These are phyloP conservation scores for Nomada hirtipes DNA, from an alignment of 2,888 invertebrate genomes.

Conservation along the genomic window DNA sequence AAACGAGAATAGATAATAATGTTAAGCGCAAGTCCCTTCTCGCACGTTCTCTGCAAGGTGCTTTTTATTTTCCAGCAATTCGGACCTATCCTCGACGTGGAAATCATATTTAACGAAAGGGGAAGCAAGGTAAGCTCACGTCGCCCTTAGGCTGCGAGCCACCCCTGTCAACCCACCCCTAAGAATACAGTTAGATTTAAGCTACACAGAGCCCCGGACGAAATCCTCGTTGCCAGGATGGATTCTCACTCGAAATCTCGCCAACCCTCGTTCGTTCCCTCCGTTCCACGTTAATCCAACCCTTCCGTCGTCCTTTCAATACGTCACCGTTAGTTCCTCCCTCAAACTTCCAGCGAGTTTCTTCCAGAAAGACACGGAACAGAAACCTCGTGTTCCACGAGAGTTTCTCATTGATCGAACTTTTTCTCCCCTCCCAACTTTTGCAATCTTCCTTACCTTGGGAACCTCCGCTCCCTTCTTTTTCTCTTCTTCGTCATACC, in stretches of 20 bases:
- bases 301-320: background rate
- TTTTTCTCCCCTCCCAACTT: slow-evolving; percentile 25
- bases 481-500: background rate
- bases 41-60: slow-evolving; percentile 17
- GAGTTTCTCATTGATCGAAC: slow-evolving; percentile 17
- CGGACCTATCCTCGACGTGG: slow-evolving; percentile 99
- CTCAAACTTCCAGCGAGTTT: background rate
- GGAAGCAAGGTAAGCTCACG: slow-evolving; percentile 97
- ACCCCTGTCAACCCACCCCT: slow-evolving; percentile 74
- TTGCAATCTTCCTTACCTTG: slow-evolving; percentile 26
- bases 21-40: background rate
- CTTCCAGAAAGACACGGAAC: background rate
- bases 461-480: too few relatives aligned
- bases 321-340: background rate
- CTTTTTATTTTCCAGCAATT: slow-evolving; percentile 91
- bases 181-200: slow-evolving; percentile 65
- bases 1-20: background rate
- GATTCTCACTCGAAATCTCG: slow-evolving; percentile 16
- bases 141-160: slow-evolving; percentile 73
- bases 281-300: slow-evolving; percentile 6
- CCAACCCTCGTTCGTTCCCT: background rate
- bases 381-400: background rate
- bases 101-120: slow-evolving; percentile 99
- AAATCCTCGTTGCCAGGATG: slow-evolving; percentile 54
- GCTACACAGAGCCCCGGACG: slow-evolving; percentile 32